These are phyloP conservation scores for Octodonta nipae DNA, from an alignment of 2,888 invertebrate species.

Conservation along the genomic window DNA sequence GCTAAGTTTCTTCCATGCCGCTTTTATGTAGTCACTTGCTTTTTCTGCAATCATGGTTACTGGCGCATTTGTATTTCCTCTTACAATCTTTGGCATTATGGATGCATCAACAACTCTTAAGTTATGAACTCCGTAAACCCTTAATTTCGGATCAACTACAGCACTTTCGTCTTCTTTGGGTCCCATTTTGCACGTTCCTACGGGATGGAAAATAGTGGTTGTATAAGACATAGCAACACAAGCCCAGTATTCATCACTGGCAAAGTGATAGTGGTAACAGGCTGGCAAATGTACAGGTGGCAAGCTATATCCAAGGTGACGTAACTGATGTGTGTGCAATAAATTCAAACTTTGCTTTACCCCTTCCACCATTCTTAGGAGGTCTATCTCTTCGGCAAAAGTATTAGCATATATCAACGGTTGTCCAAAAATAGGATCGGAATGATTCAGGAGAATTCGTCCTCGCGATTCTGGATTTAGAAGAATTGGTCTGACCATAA, in stretches of 20 bases:
- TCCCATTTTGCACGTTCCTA: slow-evolving; percentile 60
- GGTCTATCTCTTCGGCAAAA: slow-evolving; percentile 49
- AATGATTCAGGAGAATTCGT: slow-evolving; percentile 45
- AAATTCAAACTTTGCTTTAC: slow-evolving; percentile 45
- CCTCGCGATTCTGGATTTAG: slow-evolving; percentile 53
- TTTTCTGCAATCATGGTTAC: slow-evolving; percentile 36
- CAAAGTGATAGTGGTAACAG: slow-evolving; percentile 44
- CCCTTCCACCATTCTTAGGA: slow-evolving; percentile 47
- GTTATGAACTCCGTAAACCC: slow-evolving; percentile 47
- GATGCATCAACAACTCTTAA: slow-evolving; percentile 56
- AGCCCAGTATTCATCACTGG: slow-evolving; percentile 51
- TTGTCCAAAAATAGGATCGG: slow-evolving; percentile 56
- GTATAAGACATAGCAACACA: slow-evolving; percentile 54
- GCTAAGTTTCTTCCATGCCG: too few species aligned
- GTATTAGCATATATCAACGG: slow-evolving; percentile 63
- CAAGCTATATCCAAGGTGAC: slow-evolving; percentile 41
- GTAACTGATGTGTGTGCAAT: slow-evolving; percentile 46
- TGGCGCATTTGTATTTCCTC: slow-evolving; percentile 36
- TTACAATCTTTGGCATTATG: slow-evolving; percentile 48
- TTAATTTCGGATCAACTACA: slow-evolving; percentile 51
- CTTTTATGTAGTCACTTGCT: slow-evolving; percentile 32
- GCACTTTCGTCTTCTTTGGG: slow-evolving; percentile 46
- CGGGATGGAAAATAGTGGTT: slow-evolving; percentile 55
- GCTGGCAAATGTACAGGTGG: slow-evolving; percentile 45
- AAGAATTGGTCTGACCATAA: slow-evolving; percentile 48